phyloP scores from a whole-genome alignment of 2,113 vertebrate species.

The Eidolon helvum region DNA sequence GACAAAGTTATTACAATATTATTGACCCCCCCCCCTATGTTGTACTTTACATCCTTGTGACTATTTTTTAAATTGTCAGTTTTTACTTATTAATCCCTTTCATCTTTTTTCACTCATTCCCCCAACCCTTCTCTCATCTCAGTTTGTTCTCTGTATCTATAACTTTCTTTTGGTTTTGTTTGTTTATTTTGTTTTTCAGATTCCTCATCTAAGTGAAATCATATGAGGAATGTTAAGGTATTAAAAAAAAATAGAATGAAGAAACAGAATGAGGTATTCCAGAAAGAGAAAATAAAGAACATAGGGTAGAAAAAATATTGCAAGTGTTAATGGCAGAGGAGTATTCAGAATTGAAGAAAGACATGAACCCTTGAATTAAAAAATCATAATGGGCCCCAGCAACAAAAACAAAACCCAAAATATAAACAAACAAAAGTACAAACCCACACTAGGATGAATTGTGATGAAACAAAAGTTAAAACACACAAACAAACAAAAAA shows the following conservation, averaged over 20 bases:
- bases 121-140: neutral
- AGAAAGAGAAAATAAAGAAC: neutral
- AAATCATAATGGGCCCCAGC: neutral
- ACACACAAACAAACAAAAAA: neutral
- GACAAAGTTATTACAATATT: neutral
- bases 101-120: neutral
- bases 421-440: neutral
- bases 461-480: neutral
- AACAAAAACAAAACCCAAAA: neutral
- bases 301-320: neutral
- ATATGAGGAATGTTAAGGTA: neutral
- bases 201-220: neutral
- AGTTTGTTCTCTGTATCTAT: neutral
- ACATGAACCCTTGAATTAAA: neutral
- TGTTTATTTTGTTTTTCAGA: neutral
- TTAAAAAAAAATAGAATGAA: neutral
- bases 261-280: neutral
- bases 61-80: neutral
- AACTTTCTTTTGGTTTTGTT: neutral
- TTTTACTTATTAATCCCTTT: neutral
- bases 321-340: neutral
- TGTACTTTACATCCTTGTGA: too few species aligned
- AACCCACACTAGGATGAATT: neutral
- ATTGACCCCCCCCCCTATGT: neutral
- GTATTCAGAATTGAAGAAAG: neutral